Percentiles rank a stretch among this genome's conserved stretches.
phyloP scores from a whole-genome alignment of 2,888 invertebrate species.

The Caenorhabditis drosophilae region DNA sequence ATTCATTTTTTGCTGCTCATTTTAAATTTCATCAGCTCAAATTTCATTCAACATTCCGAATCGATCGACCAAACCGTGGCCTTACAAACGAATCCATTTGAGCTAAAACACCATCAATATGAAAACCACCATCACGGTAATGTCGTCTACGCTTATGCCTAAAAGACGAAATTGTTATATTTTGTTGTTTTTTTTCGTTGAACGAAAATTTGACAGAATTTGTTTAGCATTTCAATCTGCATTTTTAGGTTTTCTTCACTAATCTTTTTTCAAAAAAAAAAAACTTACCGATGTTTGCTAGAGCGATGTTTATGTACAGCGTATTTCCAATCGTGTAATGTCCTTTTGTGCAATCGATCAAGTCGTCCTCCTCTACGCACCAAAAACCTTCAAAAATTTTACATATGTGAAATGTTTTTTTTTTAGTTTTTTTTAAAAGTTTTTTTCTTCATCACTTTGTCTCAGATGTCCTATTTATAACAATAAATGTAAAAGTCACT shows the following conservation, averaged over 20 bases:
- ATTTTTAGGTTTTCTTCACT: too few species aligned
- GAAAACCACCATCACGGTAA: conserved; percentile 42
- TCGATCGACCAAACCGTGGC: conserved; percentile 44
- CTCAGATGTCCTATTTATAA: too few species aligned
- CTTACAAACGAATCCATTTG: conserved; percentile 51
- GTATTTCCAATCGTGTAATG: conserved; percentile 48
- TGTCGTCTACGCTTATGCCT: conserved; percentile 45
- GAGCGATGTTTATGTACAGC: conserved; percentile 40
- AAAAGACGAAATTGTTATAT: neutral
- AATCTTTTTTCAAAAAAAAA: neutral
- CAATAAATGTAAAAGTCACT: too few species aligned
- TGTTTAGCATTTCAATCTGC: too few species aligned
- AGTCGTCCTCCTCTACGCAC: conserved; percentile 48
- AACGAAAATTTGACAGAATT: neutral
- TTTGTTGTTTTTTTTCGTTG: neutral
- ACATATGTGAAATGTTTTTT: conserved; percentile 7
- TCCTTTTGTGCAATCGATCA: conserved; percentile 47
- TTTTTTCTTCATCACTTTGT: too few species aligned
- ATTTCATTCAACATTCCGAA: conserved; percentile 22
- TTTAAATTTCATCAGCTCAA: conserved; percentile 4
- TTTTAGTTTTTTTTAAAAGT: too few species aligned
- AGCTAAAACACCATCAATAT: conserved; percentile 43
- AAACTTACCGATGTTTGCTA: conserved; percentile 39
- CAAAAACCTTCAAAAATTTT: conserved; percentile 41
- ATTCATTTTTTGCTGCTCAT: neutral